phyloP scores from a whole-genome alignment of 2,888 invertebrate genomes.

The Amiota communis region DNA sequence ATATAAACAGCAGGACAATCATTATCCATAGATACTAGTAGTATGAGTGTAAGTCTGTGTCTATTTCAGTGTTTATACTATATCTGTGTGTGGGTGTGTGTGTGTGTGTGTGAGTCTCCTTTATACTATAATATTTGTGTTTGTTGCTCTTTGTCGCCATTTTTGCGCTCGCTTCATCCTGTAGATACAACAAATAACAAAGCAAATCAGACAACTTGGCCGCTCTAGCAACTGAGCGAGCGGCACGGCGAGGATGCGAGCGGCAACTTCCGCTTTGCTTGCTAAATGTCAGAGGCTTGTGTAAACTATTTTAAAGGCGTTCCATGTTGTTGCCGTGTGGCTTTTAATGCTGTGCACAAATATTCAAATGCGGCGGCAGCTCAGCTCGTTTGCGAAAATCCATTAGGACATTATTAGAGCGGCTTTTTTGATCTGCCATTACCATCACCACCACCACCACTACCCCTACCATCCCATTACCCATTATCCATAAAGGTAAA shows the following conservation, averaged over 20 bases:
- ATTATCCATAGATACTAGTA: not conserved
- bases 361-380: too few species aligned
- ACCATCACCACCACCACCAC: too few species aligned
- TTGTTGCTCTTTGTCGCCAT: conserved; percentile 15
- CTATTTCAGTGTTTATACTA: conserved; percentile 28
- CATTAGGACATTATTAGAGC: too few species aligned
- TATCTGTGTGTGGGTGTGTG: conserved; percentile 19
- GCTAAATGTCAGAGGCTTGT: conserved; percentile 4
- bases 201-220: not conserved
- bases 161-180: conserved; percentile 33
- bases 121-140: conserved; percentile 1
- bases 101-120: conserved; percentile 7
- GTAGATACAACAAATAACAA: conserved; percentile 2
- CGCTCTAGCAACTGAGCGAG: conserved; percentile 5
- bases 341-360: too few species aligned
- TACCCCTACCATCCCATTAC: too few species aligned
- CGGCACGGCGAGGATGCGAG: conserved; percentile 32
- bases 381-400: too few species aligned
- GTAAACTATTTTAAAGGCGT: not conserved
- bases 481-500: too few species aligned
- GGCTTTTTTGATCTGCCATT: too few species aligned
- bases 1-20: conserved; percentile 27
- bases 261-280: conserved; percentile 24
- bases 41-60: conserved; percentile 32
- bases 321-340: not conserved